Base-by-base conservation (phyloP, 2,797 vertebrate genomes). In the Chromis chromis region DNA sequence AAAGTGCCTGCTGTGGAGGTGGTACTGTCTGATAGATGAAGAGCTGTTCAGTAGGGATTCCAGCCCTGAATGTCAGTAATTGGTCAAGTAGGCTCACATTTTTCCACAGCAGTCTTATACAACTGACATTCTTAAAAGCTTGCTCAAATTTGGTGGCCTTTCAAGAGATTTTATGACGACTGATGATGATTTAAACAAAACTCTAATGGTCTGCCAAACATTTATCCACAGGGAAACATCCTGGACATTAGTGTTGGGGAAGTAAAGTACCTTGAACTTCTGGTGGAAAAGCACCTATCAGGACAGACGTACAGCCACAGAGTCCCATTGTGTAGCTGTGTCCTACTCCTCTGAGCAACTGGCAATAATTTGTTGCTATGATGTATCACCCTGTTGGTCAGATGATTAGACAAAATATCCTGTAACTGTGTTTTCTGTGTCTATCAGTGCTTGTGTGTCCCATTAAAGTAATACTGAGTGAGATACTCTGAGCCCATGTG, bases 341-440 rank as follows among this genome's bases (percentile, higher is more conserved):
- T 42, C n/a, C 24, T 65, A 54, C 36, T 70, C 59, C 56, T 78
- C 24, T 65, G 39, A 81, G 48, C 56, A 66, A 70, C 36, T 66
- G 28, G 25, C 22, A 25, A 25, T 25, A 64, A 19, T 69, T 3
- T 36, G 27, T 25, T 63, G 50, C 63, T 54, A 12, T 67, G 60
- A 27, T 74, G 62, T 21, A 25, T 63, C 62, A 33, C 44, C 55
- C 54, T 74, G 57, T 68, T 59, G 25, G 49, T 56, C 54, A 21
- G 46, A 44, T 59, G 76, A 79, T 76, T 66, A 71, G 52, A 79
- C 40, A 74, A 72, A 84, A 81, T 65, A 74, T 83, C 75, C 64
- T 82, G 81, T 72, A 77, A 79, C 65, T 83, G 78, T 69, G 65
- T 68, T 71, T 17, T 4, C 59, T 59, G 28, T 56, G 64, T 71